Evolutionary conservation across 2,113 vertebrate genomes (phyloP).

Genomic region (Hippocampus zosterae): DNA sequence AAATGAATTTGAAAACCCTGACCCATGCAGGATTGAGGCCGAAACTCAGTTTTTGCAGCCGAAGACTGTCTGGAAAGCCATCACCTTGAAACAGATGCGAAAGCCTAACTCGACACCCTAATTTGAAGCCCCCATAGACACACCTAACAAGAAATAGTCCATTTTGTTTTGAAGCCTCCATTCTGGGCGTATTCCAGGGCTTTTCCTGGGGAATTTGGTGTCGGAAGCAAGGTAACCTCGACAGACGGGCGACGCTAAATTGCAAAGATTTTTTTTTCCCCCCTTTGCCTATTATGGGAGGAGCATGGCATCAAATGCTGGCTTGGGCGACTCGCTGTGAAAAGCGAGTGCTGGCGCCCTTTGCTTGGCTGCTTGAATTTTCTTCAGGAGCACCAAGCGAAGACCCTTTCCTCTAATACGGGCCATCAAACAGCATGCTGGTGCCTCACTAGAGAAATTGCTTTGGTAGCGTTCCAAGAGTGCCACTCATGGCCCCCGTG

Average conservation of each 20-base stretch:
- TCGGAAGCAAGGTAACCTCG: constrained; percentile 1
- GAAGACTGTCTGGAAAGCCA: neutral
- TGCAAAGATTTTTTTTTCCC: neutral
- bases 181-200: neutral
- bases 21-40: neutral
- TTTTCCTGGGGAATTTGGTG: neutral
- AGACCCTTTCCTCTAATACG: constrained; percentile 1
- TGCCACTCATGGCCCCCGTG: constrained; percentile 52
- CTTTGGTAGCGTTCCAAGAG: constrained; percentile 66
- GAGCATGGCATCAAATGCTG: neutral
- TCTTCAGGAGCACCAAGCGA: neutral
- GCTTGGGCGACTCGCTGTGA: neutral
- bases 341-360: neutral
- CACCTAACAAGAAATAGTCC: too few species aligned
- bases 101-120: neutral
- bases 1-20: neutral
- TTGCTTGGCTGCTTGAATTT: neutral
- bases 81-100: neutral
- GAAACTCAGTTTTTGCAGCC: too few species aligned
- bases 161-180: neutral
- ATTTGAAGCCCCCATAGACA: neutral
- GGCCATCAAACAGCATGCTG: constrained; percentile 2
- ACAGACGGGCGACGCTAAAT: neutral
- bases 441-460: constrained; percentile 35
- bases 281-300: neutral